Evolutionary conservation across 2,797 vertebrate genomes (phyloP).

Genomic region (Allobates femoralis): DNA sequence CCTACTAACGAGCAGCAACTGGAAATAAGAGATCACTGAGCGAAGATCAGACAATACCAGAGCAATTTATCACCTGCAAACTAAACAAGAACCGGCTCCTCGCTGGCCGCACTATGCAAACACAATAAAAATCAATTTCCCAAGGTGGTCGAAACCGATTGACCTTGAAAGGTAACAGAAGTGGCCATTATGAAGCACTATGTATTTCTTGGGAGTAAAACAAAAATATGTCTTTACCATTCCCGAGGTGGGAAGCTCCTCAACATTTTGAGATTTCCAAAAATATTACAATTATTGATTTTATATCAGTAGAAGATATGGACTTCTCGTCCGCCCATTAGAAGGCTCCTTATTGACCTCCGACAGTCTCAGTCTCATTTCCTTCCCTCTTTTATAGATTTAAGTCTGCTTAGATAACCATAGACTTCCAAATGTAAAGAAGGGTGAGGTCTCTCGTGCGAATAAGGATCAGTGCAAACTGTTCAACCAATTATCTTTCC

Average conservation of each 20-base stretch:
- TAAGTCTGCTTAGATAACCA: too few species aligned
- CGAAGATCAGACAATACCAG: not conserved
- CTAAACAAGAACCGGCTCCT: conserved; percentile 11
- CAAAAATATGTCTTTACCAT: not conserved
- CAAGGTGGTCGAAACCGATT: conserved; percentile 65
- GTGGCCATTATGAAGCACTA: not conserved
- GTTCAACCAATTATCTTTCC: too few species aligned
- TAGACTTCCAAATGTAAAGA: too few species aligned
- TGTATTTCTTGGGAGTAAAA: too few species aligned
- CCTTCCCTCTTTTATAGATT: too few species aligned
- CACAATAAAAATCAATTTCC: conserved; percentile 50
- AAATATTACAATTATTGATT: not conserved
- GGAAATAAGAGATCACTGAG: not conserved
- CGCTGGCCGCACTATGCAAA: conserved; percentile 27
- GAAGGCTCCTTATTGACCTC: not conserved
- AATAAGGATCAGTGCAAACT: too few species aligned
- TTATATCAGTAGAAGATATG: not conserved
- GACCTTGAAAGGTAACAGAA: conserved; percentile 60
- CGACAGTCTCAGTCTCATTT: too few species aligned
- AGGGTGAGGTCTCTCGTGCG: too few species aligned
- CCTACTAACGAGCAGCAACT: not conserved
- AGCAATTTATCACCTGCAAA: conserved; percentile 28
- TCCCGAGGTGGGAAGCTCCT: not conserved
- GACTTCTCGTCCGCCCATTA: not conserved
- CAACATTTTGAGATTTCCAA: not conserved